Base-by-base conservation (phyloP, 2,888 invertebrate genomes). In the Eristalinus aeneus region DNA sequence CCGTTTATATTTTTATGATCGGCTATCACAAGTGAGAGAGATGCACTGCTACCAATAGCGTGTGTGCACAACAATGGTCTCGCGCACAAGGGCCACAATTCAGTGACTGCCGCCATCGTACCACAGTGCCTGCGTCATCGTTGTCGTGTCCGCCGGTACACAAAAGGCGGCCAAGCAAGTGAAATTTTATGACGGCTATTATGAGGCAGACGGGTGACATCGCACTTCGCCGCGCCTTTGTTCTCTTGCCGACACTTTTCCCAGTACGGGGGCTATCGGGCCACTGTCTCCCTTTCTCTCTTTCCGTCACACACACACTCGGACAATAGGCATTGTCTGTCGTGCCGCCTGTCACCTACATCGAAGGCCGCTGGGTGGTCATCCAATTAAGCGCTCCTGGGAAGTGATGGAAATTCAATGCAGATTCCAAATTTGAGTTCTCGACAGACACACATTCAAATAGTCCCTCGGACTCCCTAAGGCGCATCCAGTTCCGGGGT, bases 1-100 rank as follows among this genome's bases (percentile, higher is more conserved):
- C 77, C 86, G 82, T 86, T 82, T 86, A 86, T 86, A 73, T 82
- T 86, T 86, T 86, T 86, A 86, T 86, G 82, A 86, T 78, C 82
- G 82, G 73, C 71, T 69, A 78, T 82, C 82, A 82, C 86, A 82
- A 78, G 86, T 86, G 71, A 77, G 82, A 78, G 22, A 65, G 46
- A 73, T 73, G 22, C 61, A 60, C 65, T 65, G 75, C 84, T 85
- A 76, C 84, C 72, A 71, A 2, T 2, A 79, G 27, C 2, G 27
- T 56, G 23, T 27, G 63, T 61, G 63, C 67, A 61, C 68, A 73
- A 81, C 85, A 86, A 86, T 86, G 39, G 76, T 69, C 64, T 27
- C 76, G 71, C 39, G 58, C 46, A 64, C 54, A 31, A 54, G 53
- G 22, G 16, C 32, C 53, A 11, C 56, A 11, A 27, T 56, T 72